These are phyloP conservation scores for Triplophysa dalaica DNA, from an alignment of 2,113 vertebrate species.

Conservation along the genomic window DNA sequence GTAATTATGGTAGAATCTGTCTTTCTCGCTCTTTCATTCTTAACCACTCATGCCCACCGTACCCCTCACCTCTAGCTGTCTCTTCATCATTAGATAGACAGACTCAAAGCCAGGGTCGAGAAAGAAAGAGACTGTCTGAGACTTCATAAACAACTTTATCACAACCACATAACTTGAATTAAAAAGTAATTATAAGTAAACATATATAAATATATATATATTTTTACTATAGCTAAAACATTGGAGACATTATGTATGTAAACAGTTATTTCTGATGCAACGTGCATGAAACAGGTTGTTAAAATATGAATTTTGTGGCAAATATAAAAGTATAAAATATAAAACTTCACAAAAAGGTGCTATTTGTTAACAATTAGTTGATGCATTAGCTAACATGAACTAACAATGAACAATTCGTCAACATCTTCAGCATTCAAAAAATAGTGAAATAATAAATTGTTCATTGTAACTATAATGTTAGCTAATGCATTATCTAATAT, in stretches of 20 bases:
- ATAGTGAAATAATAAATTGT: too few species aligned
- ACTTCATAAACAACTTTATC: constrained; percentile 15
- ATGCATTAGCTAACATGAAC: too few species aligned
- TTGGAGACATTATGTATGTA: background rate
- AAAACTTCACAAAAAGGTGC: too few species aligned
- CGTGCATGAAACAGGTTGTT: background rate
- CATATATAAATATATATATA: too few species aligned
- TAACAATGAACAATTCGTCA: too few species aligned
- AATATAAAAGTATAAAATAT: background rate
- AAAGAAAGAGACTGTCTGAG: background rate
- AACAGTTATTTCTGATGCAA: background rate
- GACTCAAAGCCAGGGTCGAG: constrained; percentile 23
- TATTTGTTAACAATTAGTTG: too few species aligned
- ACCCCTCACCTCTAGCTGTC: background rate
- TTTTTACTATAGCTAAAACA: too few species aligned
- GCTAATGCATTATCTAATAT: too few species aligned
- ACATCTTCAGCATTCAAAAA: too few species aligned
- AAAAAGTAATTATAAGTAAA: background rate
- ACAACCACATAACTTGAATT: constrained; percentile 1
- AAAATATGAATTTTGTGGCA: background rate
- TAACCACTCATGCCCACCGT: background rate
- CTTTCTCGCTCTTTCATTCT: background rate
- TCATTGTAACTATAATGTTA: too few species aligned
- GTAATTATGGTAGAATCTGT: constrained; percentile 47
- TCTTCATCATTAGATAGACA: background rate